phyloP scores from a whole-genome alignment of 2,797 vertebrate genomes.

The Parotocinclus haroldoi region DNA sequence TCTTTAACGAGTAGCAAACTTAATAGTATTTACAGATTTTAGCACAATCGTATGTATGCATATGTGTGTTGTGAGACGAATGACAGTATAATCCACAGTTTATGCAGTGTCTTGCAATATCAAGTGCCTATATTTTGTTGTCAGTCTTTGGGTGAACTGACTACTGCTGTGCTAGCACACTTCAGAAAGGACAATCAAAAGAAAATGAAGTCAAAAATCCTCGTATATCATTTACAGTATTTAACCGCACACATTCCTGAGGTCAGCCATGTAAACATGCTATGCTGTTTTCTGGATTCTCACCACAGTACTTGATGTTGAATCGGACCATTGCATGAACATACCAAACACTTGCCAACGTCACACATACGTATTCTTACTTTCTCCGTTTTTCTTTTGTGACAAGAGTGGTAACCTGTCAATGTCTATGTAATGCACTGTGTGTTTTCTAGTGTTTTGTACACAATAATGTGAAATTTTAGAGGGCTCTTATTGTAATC shows the following conservation, averaged over 20 bases:
- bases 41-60: no score
- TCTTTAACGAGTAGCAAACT: conserved; percentile 24
- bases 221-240: background rate
- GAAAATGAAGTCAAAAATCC: conserved; percentile 23
- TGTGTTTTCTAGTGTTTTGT: conserved; percentile 42
- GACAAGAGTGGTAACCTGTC: conserved; percentile 11
- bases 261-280: no score
- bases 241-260: background rate
- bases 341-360: background rate
- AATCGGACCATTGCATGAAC: conserved; percentile 17
- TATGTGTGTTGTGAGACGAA: no score
- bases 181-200: conserved; percentile 46
- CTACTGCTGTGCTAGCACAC: no score
- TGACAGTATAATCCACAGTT: conserved; percentile 27
- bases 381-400: conserved; percentile 18
- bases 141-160: conserved; percentile 22
- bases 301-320: conserved; percentile 13
- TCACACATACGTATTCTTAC: conserved; percentile 7
- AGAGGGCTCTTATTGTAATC: conserved; percentile 25
- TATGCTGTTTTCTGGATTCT: conserved; percentile 31
- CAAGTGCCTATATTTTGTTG: conserved; percentile 46
- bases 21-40: conserved; percentile 32
- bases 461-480: conserved; percentile 22
- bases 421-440: conserved; percentile 9
- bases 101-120: conserved; percentile 38